phyloP scores from a whole-genome alignment of 2,113 vertebrate genomes.

The Zapornia atra region DNA sequence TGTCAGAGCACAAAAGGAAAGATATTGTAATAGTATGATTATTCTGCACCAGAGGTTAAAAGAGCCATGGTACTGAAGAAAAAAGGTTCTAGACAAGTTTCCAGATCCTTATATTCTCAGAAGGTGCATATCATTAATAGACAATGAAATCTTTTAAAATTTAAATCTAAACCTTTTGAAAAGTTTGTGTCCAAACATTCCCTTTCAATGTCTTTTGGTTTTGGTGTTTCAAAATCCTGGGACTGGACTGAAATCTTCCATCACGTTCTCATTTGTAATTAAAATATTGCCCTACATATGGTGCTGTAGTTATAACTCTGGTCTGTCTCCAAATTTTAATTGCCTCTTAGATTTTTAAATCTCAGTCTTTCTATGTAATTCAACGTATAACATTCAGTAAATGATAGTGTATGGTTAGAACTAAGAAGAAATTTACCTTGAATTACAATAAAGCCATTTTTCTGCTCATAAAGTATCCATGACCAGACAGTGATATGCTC shows the following conservation, averaged over 20 bases:
- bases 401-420: background rate
- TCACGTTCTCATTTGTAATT: background rate
- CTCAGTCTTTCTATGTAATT: background rate
- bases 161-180: background rate
- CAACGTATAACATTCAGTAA: background rate
- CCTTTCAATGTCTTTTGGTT: background rate
- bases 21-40: background rate
- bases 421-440: background rate
- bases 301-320: background rate
- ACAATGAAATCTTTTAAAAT: background rate
- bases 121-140: background rate
- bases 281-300: background rate
- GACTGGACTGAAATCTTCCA: background rate
- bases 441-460: background rate
- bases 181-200: background rate
- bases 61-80: background rate
- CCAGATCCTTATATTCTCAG: background rate
- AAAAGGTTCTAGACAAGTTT: background rate
- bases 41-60: background rate
- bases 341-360: background rate
- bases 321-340: slow-evolving; percentile 14
- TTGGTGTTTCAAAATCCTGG: background rate
- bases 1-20: background rate
- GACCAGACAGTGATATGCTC: background rate
- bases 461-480: background rate